Evolutionary conservation across 2,888 invertebrate genomes (phyloP), one percentile per base, ranked within the genome.

Genomic region (Apamea crenata): DNA sequence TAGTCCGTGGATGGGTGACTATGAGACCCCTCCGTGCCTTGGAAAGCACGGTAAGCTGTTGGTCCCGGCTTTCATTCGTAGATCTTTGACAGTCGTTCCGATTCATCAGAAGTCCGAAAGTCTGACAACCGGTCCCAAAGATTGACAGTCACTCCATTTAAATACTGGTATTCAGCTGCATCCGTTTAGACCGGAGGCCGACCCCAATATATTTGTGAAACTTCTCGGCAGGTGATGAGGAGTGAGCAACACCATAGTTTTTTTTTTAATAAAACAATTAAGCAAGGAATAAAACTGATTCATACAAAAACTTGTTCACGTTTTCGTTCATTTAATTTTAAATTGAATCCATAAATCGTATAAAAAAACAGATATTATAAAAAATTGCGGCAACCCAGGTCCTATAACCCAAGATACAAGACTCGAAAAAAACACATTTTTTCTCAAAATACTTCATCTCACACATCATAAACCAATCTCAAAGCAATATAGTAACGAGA

Each of bases 381-480:
- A 18, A 71, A 71, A 12, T 0, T 14, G 61, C 65, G 36, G 36
- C 25, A 65, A 36, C 25, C 4, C 10, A 12, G 36, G 16, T 70
- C 12, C 18, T 56, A 0, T 29, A 2, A 7, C 40, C 3, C 7
- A 21, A 68, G 47, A 67, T 47, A 2, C 18, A 50, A n/a, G 7
- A 32, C 32, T 50, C 0, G 12, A 65, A 16, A 32, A 44, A 44
- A 1, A 25, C 21, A 0, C 0, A 14, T 21, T 47, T 79, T 68
- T 61, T 50, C 2, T 50, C 1, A 7, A 50, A 44, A 61, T 18
- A 36, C 29, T 25, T 61, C 25, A 80, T 44, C 50, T 32, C 50
- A 80, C 80, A 40, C 74, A 21, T 32, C 12, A 21, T 50, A 29
- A 81, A 53, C 53, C 18, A 74, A 69, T 63, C 56, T 59, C 40